Percentiles rank a stretch among this genome's conserved stretches.
These are phyloP conservation scores for Phacellophora camtschatica DNA, from an alignment of 30 jellyfish, hydroid and myxozoan species.

Conservation along the genomic window DNA sequence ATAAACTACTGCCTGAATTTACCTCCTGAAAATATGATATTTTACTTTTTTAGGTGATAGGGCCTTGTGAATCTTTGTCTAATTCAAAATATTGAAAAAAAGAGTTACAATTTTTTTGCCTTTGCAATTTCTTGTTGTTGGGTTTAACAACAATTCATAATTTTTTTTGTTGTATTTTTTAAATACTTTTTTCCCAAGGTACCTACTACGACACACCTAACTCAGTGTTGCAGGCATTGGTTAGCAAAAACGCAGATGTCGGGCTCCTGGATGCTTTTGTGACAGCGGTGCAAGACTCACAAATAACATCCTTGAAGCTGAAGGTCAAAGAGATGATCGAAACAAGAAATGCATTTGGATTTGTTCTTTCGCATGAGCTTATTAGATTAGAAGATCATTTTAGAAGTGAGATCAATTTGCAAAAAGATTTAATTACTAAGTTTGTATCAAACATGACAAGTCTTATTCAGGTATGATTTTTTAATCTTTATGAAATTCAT, in stretches of 20 bases:
- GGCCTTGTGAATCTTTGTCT: too few relatives aligned
- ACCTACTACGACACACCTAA: not conserved
- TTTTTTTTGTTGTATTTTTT: too few relatives aligned
- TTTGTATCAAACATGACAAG: constrained; percentile 36
- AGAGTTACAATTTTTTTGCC: too few relatives aligned
- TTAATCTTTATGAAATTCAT: too few relatives aligned
- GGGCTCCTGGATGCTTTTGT: constrained; percentile 47
- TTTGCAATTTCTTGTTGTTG: too few relatives aligned
- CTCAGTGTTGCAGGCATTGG: constrained; percentile 19
- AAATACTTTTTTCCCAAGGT: too few relatives aligned
- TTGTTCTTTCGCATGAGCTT: constrained; percentile 34
- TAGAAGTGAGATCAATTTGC: constrained; percentile 13
- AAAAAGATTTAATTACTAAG: constrained; percentile 6
- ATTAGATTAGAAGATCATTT: constrained; percentile 30
- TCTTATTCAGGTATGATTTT: not conserved
- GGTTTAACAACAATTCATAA: too few relatives aligned
- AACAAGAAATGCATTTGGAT: constrained; percentile 28
- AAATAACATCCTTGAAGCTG: not conserved
- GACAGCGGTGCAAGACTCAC: not conserved
- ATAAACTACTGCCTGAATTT: too few relatives aligned
- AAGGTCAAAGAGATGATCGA: constrained; percentile 18
- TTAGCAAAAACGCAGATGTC: not conserved
- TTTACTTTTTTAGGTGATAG: too few relatives aligned
- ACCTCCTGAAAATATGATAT: too few relatives aligned
- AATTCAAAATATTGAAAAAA: too few relatives aligned